A percentile compares a stretch with the other conserved stretches of the same genome.
Evolutionary conservation across 2,888 invertebrate genomes (phyloP).

Genomic region (Eupelmus urozonus): DNA sequence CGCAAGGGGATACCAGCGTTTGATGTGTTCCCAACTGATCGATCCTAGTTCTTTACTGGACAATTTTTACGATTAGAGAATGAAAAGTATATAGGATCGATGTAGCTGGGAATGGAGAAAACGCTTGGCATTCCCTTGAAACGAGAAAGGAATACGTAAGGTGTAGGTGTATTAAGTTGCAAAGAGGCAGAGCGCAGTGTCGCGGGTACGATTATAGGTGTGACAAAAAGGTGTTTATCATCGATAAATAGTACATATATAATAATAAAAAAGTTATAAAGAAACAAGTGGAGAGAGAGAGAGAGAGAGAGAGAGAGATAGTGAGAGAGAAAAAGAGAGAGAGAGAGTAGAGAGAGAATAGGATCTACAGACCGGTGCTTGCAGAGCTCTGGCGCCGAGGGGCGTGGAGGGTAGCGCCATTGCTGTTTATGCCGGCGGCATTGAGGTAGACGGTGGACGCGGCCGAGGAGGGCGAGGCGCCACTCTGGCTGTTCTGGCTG

Average conservation of each 20-base stretch:
- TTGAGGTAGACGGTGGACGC: constrained; percentile 66
- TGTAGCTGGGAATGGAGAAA: too few relatives aligned
- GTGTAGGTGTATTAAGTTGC: background rate
- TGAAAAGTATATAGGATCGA: too few relatives aligned
- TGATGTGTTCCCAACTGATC: too few relatives aligned
- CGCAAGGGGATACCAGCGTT: too few relatives aligned
- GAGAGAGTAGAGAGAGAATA: background rate
- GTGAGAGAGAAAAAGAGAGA: background rate
- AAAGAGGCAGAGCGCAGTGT: constrained; percentile 33
- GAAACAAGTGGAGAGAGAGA: background rate
- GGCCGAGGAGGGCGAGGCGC: constrained; percentile 67
- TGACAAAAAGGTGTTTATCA: background rate
- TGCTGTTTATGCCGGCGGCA: constrained; percentile 62
- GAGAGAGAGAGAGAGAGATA: constrained; percentile 1
- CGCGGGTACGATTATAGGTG: background rate
- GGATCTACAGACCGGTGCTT: constrained; percentile 74
- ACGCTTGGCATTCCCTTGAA: too few relatives aligned
- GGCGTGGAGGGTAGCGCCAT: constrained; percentile 58
- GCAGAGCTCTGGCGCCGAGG: constrained; percentile 70
- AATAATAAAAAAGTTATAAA: background rate
- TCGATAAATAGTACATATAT: too few relatives aligned
- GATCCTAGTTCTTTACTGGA: too few relatives aligned
- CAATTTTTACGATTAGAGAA: too few relatives aligned
- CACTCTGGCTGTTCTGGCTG: constrained; percentile 76
- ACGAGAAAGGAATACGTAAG: too few relatives aligned